phyloP scores from a whole-genome alignment of 2,888 invertebrate genomes.

The Agrypnus murinus region DNA sequence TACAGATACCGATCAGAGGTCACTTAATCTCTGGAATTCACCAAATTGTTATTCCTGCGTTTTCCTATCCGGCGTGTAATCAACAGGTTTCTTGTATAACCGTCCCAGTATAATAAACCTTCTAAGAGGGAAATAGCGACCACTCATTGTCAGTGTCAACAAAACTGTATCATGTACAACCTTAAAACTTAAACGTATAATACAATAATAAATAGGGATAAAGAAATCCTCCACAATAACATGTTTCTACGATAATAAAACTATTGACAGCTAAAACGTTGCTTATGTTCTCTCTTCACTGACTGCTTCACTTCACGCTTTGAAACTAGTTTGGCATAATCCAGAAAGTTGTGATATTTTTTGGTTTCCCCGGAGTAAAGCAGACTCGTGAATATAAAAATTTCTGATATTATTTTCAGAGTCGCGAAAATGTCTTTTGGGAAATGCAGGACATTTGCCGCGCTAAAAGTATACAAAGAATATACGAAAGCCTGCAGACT shows the following conservation, averaged over 20 bases:
- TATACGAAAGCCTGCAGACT: constrained; percentile 21
- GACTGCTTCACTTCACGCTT: constrained; percentile 31
- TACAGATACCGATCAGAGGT: no score
- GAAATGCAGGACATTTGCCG: constrained; percentile 38
- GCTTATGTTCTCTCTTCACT: constrained; percentile 20
- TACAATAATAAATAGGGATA: no score
- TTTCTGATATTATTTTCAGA: constrained; percentile 37
- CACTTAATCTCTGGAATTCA: no score
- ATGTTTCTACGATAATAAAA: constrained; percentile 16
- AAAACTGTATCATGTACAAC: no score
- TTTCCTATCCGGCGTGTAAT: no score
- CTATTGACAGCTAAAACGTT: constrained; percentile 20
- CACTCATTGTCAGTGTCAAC: no score
- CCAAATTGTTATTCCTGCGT: no score
- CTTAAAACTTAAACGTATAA: no score
- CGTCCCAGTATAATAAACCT: no score
- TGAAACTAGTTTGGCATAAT: constrained; percentile 37
- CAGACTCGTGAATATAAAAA: constrained; percentile 32
- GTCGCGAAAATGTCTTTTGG: constrained; percentile 34
- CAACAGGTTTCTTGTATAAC: no score
- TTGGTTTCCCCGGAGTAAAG: constrained; percentile 24
- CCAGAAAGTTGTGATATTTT: constrained; percentile 31
- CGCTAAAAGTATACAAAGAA: constrained; percentile 29
- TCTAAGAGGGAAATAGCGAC: no score
- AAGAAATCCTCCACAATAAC: background rate